phyloP scores from a whole-genome alignment of 2,797 vertebrate genomes.

The Tapirus indicus region DNA sequence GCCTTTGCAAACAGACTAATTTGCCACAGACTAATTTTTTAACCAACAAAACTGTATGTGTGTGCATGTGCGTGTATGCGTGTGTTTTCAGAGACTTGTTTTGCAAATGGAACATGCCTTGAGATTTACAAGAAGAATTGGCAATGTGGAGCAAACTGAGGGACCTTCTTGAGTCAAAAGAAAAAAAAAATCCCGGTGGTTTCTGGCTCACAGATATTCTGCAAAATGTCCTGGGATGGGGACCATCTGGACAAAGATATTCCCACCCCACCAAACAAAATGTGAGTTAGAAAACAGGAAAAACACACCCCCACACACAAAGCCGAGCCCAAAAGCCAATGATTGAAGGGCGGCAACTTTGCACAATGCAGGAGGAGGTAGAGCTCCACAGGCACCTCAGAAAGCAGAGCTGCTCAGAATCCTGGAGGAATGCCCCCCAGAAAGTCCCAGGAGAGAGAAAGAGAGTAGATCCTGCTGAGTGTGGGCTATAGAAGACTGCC shows the following conservation, averaged over 20 bases:
- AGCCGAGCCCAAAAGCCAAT: constrained; percentile 71
- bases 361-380: not conserved
- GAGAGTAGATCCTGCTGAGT: not conserved
- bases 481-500: not conserved
- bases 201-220: constrained; percentile 79
- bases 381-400: not conserved
- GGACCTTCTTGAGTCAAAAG: constrained; percentile 70
- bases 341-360: constrained; percentile 28
- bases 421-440: not conserved
- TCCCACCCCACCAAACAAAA: constrained; percentile 79
- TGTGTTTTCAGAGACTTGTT: constrained; percentile 67
- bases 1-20: constrained; percentile 34
- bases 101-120: constrained; percentile 61
- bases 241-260: constrained; percentile 84
- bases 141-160: constrained; percentile 55
- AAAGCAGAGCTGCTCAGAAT: not conserved
- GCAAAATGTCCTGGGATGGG: constrained; percentile 83
- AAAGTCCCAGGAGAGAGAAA: not conserved
- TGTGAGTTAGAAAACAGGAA: constrained; percentile 82
- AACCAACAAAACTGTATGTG: constrained; percentile 49
- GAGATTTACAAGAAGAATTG: constrained; percentile 76
- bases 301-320: constrained; percentile 71
- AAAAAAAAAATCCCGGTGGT: constrained; percentile 64
- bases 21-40: constrained; percentile 65
- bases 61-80: not conserved